phyloP scores from a whole-genome alignment of 2,113 vertebrate genomes.

The Tricholaema leucomelas region DNA sequence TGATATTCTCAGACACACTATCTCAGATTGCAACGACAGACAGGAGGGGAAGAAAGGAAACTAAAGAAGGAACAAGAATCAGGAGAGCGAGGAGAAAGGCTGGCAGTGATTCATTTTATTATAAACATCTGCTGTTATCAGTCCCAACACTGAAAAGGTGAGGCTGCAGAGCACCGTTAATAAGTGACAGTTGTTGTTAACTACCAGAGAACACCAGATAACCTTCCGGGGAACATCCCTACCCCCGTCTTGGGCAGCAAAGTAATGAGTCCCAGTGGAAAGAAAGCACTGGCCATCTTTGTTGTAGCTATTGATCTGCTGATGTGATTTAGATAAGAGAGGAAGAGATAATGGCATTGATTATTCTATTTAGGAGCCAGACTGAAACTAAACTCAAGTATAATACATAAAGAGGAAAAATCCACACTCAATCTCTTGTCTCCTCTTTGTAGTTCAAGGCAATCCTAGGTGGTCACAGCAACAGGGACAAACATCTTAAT shows the following conservation, averaged over 20 bases:
- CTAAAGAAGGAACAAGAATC: background rate
- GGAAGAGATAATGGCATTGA: conserved; percentile 85
- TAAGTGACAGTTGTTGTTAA: conserved; percentile 78
- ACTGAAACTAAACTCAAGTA: conserved; percentile 74
- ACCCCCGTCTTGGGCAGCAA: conserved; percentile 64
- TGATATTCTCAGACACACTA: conserved; percentile 26
- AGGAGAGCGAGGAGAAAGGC: background rate
- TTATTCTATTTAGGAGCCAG: conserved; percentile 84
- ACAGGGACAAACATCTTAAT: conserved; percentile 65
- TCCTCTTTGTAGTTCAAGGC: conserved; percentile 53
- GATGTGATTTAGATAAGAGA: conserved; percentile 84
- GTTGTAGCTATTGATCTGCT: conserved; percentile 82
- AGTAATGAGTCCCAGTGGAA: conserved; percentile 83
- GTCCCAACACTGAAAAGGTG: conserved; percentile 9
- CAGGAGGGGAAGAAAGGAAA: background rate
- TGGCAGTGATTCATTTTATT: background rate
- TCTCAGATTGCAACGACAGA: background rate
- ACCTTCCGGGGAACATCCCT: conserved; percentile 70
- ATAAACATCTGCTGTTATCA: background rate
- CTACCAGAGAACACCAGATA: conserved; percentile 74
- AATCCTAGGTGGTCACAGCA: conserved; percentile 10
- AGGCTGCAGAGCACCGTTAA: conserved; percentile 53
- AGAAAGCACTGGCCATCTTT: conserved; percentile 69
- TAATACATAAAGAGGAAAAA: conserved; percentile 63
- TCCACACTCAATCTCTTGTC: conserved; percentile 66